Evolutionary conservation across 92 coral and sea anemone genomes (phyloP).

Genomic region (Montipora capitata): DNA sequence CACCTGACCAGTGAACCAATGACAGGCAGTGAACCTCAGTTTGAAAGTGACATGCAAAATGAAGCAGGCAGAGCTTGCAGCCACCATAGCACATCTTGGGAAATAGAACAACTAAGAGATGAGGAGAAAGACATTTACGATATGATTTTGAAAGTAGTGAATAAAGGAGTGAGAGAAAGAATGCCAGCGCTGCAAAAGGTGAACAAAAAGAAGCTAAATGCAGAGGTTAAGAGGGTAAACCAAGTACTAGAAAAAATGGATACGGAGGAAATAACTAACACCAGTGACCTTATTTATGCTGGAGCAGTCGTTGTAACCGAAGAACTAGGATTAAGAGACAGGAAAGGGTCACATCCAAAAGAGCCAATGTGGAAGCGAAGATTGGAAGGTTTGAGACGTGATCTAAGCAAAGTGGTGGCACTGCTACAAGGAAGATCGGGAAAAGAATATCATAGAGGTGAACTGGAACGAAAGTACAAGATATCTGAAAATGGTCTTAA

Average conservation of each 20-base stretch:
- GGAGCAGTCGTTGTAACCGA: constrained; percentile 32
- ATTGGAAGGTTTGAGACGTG: neutral
- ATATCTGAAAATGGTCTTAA: too few relatives aligned
- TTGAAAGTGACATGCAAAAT: too few relatives aligned
- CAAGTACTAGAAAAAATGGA: constrained; percentile 24
- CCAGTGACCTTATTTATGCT: constrained; percentile 36
- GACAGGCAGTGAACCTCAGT: too few relatives aligned
- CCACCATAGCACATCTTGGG: too few relatives aligned
- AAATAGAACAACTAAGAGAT: too few relatives aligned
- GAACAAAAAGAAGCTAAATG: constrained; percentile 38
- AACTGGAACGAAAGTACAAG: too few relatives aligned
- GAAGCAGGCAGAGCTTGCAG: too few relatives aligned
- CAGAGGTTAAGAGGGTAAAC: constrained; percentile 26
- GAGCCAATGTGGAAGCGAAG: neutral
- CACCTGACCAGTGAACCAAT: neutral
- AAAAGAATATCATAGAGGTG: too few relatives aligned
- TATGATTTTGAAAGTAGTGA: neutral
- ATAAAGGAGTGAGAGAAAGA: neutral
- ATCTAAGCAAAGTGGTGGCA: neutral
- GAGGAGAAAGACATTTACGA: too few relatives aligned
- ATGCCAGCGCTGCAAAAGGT: neutral
- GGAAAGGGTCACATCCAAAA: neutral
- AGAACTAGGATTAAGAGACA: neutral
- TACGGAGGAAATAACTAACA: constrained; percentile 31
- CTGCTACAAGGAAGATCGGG: too few relatives aligned